Base-by-base conservation (phyloP, 2,888 invertebrate species). In the Heliconius sara region DNA sequence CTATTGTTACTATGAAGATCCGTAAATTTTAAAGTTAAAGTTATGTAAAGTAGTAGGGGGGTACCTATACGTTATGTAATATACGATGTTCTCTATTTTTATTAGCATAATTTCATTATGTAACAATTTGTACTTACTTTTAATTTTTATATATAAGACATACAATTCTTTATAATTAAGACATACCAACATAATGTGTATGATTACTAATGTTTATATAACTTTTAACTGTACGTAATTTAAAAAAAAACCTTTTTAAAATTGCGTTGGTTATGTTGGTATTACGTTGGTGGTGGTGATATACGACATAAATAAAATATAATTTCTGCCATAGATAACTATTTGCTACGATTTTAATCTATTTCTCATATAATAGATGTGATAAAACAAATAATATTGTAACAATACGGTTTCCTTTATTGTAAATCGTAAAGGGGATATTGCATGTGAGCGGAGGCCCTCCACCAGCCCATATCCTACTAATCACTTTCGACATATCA, bases 401-500 rank as follows among this genome's bases (percentile, higher is more conserved):
- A 47, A 65, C 65, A 65, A 39, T 2, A 34, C 76, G 16, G 27
- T 67, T 79, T 60, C 60, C 57, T 67, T 78, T 70, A 73, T 73
- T 73, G 57, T 68, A 16, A 67, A 76, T 66, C 75, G 71, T 68
- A 78, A 76, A 80, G 73, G 76, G 76, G 77, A 71, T 60, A 78
- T 78, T 68, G 73, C 70, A 74, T 76, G 70, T 75, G 81, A 72
- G 65, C 30, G 72, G 57, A 71, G 70, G 12, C 34, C 74, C 57
- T 68, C 60, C 71, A 76, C 60, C 52, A 76, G n/a, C 47, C 43
- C 72, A 74, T 76, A 75, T 73, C 25, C 79, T 78, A 81, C 80
- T 78, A 76, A 80, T 81, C 43, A 65, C 67, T 72, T 80, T 80
- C 79, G 60, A 80, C 65, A 67, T 57, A 76, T 70, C 27, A 47